These are phyloP conservation scores for Stenurella melanura DNA, from an alignment of 2,888 invertebrate species.

Conservation along the genomic window DNA sequence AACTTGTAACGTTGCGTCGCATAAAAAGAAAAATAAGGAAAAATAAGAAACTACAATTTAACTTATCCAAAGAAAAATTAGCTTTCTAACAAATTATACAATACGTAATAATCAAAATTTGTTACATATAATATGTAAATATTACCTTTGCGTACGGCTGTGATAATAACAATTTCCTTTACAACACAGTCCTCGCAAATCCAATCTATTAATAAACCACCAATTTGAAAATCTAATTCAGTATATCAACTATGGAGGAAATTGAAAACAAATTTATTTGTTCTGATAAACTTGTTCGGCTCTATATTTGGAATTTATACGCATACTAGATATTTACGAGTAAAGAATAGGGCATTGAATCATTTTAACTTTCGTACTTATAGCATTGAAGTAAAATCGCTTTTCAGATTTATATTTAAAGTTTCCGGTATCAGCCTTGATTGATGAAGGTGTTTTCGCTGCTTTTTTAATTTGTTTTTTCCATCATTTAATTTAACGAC, in stretches of 20 bases:
- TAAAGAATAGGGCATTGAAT: slow-evolving; percentile 23
- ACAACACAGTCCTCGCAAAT: neutral
- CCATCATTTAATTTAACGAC: slow-evolving; percentile 34
- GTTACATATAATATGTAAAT: no score
- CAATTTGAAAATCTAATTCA: slow-evolving; percentile 46
- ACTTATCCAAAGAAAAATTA: no score
- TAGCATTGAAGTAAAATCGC: slow-evolving; percentile 26
- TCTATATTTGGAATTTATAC: slow-evolving; percentile 35
- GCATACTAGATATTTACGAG: slow-evolving; percentile 21
- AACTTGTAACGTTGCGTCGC: no score
- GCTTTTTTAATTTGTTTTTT: slow-evolving; percentile 36
- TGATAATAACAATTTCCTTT: neutral
- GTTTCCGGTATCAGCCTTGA: slow-evolving; percentile 30
- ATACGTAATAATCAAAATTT: no score
- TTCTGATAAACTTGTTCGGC: slow-evolving; percentile 46
- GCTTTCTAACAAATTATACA: no score
- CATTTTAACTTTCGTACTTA: slow-evolving; percentile 30
- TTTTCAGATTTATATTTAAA: slow-evolving; percentile 39
- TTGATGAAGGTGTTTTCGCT: slow-evolving; percentile 31
- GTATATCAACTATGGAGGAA: slow-evolving; percentile 39
- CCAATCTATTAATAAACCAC: slow-evolving; percentile 43
- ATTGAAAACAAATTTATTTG: slow-evolving; percentile 53
- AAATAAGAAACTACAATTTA: no score
- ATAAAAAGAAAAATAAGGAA: no score
- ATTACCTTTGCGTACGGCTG: neutral